Evolutionary conservation across 2,797 vertebrate species (phyloP).

Genomic region (Champsocephalus esox): DNA sequence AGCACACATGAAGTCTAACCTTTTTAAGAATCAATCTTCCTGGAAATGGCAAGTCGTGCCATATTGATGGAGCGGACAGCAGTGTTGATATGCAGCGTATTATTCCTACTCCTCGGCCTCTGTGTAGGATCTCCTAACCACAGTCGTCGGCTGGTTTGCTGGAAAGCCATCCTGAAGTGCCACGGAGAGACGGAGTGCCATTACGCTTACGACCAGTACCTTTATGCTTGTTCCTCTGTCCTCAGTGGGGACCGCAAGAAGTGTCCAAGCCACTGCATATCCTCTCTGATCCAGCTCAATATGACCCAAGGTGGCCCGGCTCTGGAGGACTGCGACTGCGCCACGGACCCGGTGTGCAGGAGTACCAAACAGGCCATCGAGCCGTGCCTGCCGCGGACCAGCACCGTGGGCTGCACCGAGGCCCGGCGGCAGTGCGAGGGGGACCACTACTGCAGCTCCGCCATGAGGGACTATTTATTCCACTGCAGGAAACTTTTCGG

Average conservation of each 20-base stretch:
- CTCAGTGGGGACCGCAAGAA: conserved; percentile 77
- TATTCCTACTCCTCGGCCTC: conserved; percentile 78
- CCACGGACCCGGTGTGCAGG: conserved; percentile 87
- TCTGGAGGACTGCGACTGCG: conserved; percentile 95
- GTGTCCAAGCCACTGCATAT: conserved; percentile 96
- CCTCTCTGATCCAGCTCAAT: conserved; percentile 94
- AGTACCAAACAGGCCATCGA: conserved; percentile 92
- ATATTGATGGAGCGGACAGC: conserved; percentile 65
- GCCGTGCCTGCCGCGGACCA: conserved; percentile 92
- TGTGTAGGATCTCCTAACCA: conserved; percentile 77
- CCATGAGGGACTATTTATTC: conserved; percentile 89
- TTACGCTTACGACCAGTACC: conserved; percentile 93
- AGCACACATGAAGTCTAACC: conserved; percentile 77
- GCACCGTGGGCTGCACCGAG: conserved; percentile 92
- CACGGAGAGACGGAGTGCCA: conserved; percentile 91
- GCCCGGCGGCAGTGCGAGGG: conserved; percentile 91
- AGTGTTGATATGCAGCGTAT: conserved; percentile 77
- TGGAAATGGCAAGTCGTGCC: conserved; percentile 79
- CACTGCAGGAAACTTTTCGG: conserved; percentile 94
- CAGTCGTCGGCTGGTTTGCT: conserved; percentile 86
- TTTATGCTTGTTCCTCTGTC: conserved; percentile 90
- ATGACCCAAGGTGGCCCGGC: conserved; percentile 90
- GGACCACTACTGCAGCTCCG: conserved; percentile 87
- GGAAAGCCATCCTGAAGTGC: conserved; percentile 94
- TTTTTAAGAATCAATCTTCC: conserved; percentile 55